These are phyloP conservation scores for Vimba vimba DNA, from an alignment of 2,113 vertebrate species.

Conservation along the genomic window DNA sequence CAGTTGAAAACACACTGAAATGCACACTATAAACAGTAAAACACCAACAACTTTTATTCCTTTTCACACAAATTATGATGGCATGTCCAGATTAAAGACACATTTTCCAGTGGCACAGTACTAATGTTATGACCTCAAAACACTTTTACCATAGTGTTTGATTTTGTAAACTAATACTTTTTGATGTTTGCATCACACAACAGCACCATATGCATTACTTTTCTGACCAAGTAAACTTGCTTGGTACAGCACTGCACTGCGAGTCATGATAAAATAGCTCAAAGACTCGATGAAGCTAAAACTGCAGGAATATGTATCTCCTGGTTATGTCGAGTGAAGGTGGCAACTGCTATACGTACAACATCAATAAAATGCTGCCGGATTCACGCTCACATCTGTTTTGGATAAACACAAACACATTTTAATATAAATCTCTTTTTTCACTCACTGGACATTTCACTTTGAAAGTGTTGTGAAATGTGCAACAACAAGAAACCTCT, in stretches of 20 bases:
- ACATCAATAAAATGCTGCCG: too few species aligned
- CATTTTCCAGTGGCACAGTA: not conserved
- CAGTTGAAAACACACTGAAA: not conserved
- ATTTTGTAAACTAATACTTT: not conserved
- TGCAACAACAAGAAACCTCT: not conserved
- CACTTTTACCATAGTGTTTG: not conserved
- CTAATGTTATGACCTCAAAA: not conserved
- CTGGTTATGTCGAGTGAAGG: not conserved
- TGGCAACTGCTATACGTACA: not conserved
- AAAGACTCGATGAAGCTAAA: not conserved
- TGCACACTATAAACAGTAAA: not conserved
- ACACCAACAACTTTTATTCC: not conserved
- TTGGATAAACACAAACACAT: too few species aligned
- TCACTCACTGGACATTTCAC: not conserved
- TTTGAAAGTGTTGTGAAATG: not conserved
- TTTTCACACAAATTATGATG: not conserved
- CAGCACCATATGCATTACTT: not conserved
- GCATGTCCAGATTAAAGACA: not conserved
- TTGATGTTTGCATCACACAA: too few species aligned
- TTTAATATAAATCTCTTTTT: too few species aligned
- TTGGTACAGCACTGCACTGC: not conserved
- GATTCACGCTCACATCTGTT: too few species aligned
- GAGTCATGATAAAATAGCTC: not conserved
- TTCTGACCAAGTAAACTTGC: not conserved
- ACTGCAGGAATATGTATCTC: not conserved